Conservation (phyloP, 2,113 vertebrate species). For the Sclerurus mexicanus region DNA sequence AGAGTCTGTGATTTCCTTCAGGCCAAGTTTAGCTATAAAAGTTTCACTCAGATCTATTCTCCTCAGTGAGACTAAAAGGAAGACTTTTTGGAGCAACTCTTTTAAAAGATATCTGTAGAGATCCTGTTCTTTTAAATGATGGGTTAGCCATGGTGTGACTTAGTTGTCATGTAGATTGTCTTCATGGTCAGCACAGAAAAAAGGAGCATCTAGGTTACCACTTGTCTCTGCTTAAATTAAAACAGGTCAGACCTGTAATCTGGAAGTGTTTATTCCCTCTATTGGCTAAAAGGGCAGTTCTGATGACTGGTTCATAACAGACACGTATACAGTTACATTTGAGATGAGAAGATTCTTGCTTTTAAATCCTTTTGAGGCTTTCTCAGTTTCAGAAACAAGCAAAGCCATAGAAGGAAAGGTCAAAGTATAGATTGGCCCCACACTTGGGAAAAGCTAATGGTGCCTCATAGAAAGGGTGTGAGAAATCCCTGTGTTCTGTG, state of each 20-base stretch:
- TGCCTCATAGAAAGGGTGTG: neutral
- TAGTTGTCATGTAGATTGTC: neutral
- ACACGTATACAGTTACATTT: neutral
- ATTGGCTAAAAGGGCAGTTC: neutral
- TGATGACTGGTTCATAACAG: neutral
- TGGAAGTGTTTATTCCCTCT: neutral
- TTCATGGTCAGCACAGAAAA: neutral
- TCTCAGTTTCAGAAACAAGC: neutral
- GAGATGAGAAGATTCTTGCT: neutral
- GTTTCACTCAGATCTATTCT: neutral
- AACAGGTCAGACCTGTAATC: neutral
- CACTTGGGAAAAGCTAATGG: rapidly evolving
- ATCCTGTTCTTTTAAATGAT: neutral
- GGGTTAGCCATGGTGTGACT: neutral
- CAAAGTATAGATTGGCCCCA: neutral
- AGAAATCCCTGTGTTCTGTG: neutral
- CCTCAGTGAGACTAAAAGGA: neutral
- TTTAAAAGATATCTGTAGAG: neutral
- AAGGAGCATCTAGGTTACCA: neutral
- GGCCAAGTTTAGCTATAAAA: neutral
- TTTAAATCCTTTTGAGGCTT: neutral
- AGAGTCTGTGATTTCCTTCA: neutral
- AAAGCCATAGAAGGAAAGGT: neutral
- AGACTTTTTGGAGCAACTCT: neutral
- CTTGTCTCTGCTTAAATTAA: neutral